Base-by-base conservation (phyloP, 2,797 vertebrate genomes). In the Anabacerthia variegaticeps region DNA sequence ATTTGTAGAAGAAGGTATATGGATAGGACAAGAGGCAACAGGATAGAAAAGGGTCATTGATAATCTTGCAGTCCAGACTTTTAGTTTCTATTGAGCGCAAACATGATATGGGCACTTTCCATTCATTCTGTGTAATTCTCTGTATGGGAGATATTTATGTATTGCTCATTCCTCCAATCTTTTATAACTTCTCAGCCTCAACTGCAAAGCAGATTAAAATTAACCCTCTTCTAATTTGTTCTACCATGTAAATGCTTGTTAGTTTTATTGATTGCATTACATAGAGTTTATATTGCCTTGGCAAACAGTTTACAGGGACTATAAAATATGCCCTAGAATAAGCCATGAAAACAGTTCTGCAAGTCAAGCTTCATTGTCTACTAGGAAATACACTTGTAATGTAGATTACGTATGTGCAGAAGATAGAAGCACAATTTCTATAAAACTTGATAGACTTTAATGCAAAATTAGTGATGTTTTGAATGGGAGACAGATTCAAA, bases 251-350 rank as follows among this genome's bases (percentile, higher is more conserved):
- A 89, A 91, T 79, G 49, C 34, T 71, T 95, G 75, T 79, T 86
- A 77, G 48, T 84, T 95, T 93, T 92, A 95, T 87, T 89, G 82
- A 78, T 63, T 89, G 37, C n/a, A 23, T 84, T 87, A 67, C 46
- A 55, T 1, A 93, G 52, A 63, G 58, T 81, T 91, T 95, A 81
- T 95, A 85, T 44, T 87, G 58, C 74, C 74, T 52, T 87, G 71
- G 67, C 78, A 84, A 92, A 74, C 27, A 67, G 30, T 91, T 67
- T 89, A 72, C 41, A 41, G 34, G 49, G 28, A 44, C 85, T 91
- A 93, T 93, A 95, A 94, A 94, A 74, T 59, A 94, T 82, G 44
- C 23, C 55, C 54, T 85, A 81, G 54, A 91, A 94, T 18, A 84
- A 62, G 67, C 74, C 66, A 56, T 93, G 62, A 96, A 93, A 89